Base-by-base conservation (phyloP, 2,888 invertebrate genomes). In the Biston stratarius region DNA sequence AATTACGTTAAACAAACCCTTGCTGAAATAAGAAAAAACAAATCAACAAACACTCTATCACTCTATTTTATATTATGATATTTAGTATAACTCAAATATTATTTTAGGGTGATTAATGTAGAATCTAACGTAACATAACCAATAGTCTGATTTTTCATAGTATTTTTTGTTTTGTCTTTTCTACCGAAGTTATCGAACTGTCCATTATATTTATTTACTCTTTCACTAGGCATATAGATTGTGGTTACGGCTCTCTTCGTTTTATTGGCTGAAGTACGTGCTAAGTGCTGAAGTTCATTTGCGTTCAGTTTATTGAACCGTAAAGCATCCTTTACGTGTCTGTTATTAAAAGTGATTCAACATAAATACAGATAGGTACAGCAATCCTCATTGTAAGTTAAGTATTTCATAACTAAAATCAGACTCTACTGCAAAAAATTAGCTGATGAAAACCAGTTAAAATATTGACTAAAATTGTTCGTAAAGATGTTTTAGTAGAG, bases 271-370 rank as follows among this genome's bases (percentile, higher is more conserved):
- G 14, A 57, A 52, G 38, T 11, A 64, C 51, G 52, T 64, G 52
- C 48, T 55, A 48, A 64, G 48, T 66, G 52, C 63, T 62, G 49
- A 67, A 62, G 57, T 67, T 67, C 56, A 65, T 69, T 71, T 67
- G 65, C 49, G 63, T 72, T 69, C 63, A 63, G 61, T 66, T 70
- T 66, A 61, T 64, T 66, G 66, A 62, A 68, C 68, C 61, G 59
- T 62, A 66, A 64, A 64, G 44, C 6, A 49, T 9, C 15, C 34
- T 49, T n/a, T 34, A 58, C 57, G 63, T 63, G 63, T 51, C 38
- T 63, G 36, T 57, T 51, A 44, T 48, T 14, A n/a, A 5, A 48
- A 14, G 49, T 36, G 12, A 24, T 42, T 44, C 9, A 11, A 12
- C 36, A 38, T 38, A 38, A 38, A 52, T 38, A 24, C 1, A 24